phyloP scores from a whole-genome alignment of 2,797 vertebrate genomes.

The Amblyopsis hoosieri region DNA sequence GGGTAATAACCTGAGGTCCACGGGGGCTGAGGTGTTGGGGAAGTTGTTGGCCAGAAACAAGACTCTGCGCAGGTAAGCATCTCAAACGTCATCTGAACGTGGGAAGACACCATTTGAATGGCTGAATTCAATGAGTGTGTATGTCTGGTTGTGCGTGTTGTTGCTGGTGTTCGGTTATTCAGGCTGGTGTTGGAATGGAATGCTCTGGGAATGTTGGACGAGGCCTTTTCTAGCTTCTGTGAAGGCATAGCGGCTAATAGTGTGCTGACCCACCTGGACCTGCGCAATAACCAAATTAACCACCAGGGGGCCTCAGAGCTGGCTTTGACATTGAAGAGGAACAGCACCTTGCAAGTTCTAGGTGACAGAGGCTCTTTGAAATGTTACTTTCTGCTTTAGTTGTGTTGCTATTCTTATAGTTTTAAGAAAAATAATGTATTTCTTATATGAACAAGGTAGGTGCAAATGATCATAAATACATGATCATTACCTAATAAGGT shows the following conservation, averaged over 20 bases:
- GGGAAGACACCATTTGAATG: background rate
- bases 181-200: conserved; percentile 96
- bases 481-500: no score
- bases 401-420: background rate
- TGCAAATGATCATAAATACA: no score
- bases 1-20: conserved; percentile 90
- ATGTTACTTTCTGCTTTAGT: background rate
- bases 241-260: conserved; percentile 83
- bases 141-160: background rate
- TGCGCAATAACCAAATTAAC: conserved; percentile 95
- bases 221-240: conserved; percentile 88
- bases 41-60: conserved; percentile 87
- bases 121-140: background rate
- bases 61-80: conserved; percentile 83
- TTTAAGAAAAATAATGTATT: no score
- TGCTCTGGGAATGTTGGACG: conserved; percentile 87
- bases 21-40: conserved; percentile 85
- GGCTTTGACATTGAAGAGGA: conserved; percentile 82
- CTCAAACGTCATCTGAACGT: background rate
- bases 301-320: conserved; percentile 88
- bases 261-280: conserved; percentile 82
- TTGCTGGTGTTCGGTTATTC: conserved; percentile 9
- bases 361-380: conserved; percentile 73
- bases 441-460: no score
- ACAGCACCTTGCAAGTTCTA: conserved; percentile 81